Conservation (phyloP, 2,113 vertebrate species). For the Saimiri boliviensis region DNA sequence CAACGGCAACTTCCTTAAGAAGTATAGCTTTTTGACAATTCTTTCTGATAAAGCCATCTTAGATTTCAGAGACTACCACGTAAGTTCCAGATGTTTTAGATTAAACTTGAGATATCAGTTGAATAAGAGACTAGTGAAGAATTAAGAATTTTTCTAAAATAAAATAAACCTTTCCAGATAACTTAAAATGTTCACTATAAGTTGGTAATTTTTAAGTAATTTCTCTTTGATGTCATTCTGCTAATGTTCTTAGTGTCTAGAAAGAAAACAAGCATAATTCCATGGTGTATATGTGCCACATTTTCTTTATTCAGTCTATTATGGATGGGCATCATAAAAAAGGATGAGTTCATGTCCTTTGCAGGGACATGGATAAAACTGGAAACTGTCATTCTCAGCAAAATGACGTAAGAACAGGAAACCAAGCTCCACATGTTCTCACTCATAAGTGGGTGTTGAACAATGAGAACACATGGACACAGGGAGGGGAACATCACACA, state of each 20-base stretch:
- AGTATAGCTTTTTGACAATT: not conserved
- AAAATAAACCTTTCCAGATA: not conserved
- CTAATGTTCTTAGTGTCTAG: not conserved
- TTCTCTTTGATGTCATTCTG: not conserved
- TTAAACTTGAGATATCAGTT: not conserved
- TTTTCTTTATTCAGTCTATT: no score
- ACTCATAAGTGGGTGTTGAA: no score
- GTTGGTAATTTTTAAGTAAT: not conserved
- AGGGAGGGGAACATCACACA: no score
- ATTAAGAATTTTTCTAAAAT: slow-evolving; percentile 2
- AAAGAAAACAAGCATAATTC: not conserved
- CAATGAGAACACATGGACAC: no score
- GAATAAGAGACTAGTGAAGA: not conserved
- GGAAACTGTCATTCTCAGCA: no score
- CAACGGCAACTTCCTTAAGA: not conserved
- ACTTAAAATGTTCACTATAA: slow-evolving; percentile 7
- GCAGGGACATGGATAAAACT: no score
- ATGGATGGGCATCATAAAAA: no score
- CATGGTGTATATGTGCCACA: no score
- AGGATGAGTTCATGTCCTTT: no score
- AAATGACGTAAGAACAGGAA: no score
- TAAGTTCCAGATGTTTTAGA: not conserved
- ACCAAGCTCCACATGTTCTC: no score
- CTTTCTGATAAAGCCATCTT: not conserved
- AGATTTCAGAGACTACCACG: not conserved